Percentiles rank a stretch among this genome's conserved stretches.
Evolutionary conservation across 35 echinoderm and acorn worm genomes (phyloP).

Genomic region (Hemicentrotus pulcherrimus): DNA sequence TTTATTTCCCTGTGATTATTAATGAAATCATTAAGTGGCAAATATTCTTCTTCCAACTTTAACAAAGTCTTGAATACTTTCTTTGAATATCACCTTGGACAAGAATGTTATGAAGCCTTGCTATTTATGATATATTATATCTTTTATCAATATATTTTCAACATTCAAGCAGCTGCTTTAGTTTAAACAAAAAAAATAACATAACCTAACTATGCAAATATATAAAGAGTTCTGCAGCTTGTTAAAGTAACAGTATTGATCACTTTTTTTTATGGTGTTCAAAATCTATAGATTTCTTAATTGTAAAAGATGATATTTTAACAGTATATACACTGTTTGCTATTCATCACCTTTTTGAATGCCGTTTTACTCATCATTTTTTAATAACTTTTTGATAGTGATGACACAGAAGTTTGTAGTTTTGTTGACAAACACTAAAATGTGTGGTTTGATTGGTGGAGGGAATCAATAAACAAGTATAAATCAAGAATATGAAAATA

Average conservation of each 20-base stretch:
- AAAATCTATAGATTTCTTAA: background rate
- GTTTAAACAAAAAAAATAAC: background rate
- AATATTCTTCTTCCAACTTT: too few species aligned
- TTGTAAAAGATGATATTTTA: background rate
- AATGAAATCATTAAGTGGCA: too few species aligned
- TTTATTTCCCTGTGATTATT: too few species aligned
- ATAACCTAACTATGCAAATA: background rate
- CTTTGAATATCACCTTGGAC: background rate
- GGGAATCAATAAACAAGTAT: background rate
- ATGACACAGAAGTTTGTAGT: background rate
- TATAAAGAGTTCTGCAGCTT: background rate
- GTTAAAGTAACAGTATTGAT: background rate
- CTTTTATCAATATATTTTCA: background rate
- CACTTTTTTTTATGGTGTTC: background rate
- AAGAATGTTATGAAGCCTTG: background rate
- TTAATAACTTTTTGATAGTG: background rate
- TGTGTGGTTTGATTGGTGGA: background rate
- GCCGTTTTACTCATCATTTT: background rate
- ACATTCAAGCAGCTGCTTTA: background rate
- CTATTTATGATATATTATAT: background rate
- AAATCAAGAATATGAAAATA: background rate
- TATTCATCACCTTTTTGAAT: background rate
- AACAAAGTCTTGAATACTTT: too few species aligned
- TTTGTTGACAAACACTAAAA: background rate
- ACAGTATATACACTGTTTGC: background rate